Conservation (phyloP, 2,113 vertebrate species). For the Nematolebias whitei region DNA sequence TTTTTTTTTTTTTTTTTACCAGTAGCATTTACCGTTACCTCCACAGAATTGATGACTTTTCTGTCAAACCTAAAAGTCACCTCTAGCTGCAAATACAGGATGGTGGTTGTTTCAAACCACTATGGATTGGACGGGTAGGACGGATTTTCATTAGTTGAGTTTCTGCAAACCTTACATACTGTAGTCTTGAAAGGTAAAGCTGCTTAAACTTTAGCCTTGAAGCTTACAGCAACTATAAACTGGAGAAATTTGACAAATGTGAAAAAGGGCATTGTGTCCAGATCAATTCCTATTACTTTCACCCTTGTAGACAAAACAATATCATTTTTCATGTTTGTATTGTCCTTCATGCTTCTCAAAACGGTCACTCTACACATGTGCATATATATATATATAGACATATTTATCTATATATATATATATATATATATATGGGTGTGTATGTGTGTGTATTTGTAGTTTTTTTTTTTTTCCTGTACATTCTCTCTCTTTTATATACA, state of each 20-base stretch:
- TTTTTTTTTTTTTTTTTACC: too few species aligned
- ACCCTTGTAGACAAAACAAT: neutral
- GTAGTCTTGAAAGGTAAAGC: neutral
- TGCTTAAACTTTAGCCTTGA: neutral
- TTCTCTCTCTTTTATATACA: slow-evolving; percentile 28
- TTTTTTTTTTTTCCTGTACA: too few species aligned
- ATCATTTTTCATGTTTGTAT: slow-evolving; percentile 25
- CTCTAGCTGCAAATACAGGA: neutral
- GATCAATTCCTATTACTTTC: neutral
- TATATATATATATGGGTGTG: too few species aligned
- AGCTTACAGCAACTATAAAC: too few species aligned
- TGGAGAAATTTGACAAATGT: neutral
- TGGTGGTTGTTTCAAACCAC: neutral
- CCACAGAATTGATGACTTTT: too few species aligned
- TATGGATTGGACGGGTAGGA: neutral
- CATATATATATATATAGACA: too few species aligned
- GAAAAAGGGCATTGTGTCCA: neutral
- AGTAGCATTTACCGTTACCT: too few species aligned
- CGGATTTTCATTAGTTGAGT: too few species aligned
- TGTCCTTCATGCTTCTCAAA: slow-evolving; percentile 4
- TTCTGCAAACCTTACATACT: neutral
- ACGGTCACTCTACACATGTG: slow-evolving; percentile 24
- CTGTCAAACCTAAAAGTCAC: too few species aligned
- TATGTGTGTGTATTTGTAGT: too few species aligned
- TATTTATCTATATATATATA: too few species aligned